These are phyloP conservation scores for Oreohelix idahoensis DNA, from an alignment of 1,140 invertebrate genomes.

Conservation along the genomic window DNA sequence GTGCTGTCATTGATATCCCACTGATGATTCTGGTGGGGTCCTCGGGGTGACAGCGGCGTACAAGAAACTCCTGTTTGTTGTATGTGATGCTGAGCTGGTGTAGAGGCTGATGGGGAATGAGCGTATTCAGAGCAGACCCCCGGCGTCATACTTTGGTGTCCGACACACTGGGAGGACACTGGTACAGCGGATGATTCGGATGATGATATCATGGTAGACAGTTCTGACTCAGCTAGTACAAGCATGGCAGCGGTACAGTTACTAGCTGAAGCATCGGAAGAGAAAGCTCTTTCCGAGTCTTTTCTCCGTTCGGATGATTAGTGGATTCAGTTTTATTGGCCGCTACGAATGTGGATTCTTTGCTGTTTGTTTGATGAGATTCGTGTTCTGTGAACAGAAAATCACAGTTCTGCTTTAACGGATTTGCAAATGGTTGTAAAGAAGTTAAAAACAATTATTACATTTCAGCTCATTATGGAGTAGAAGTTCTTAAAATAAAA, in stretches of 20 bases:
- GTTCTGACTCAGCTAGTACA: constrained; percentile 14
- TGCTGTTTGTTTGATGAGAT: too few species aligned
- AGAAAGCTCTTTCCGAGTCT: too few species aligned
- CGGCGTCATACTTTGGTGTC: constrained; percentile 14
- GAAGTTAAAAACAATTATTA: too few species aligned
- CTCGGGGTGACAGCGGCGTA: neutral
- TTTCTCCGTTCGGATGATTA: too few species aligned
- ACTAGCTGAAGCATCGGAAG: neutral
- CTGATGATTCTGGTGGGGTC: constrained; percentile 47
- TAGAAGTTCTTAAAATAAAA: too few species aligned
- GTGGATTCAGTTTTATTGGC: too few species aligned
- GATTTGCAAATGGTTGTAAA: too few species aligned
- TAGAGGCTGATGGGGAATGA: constrained; percentile 27
- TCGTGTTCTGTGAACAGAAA: too few species aligned
- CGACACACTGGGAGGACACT: neutral
- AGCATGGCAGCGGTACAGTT: neutral
- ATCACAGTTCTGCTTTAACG: too few species aligned
- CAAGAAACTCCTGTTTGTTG: neutral
- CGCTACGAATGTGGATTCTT: too few species aligned
- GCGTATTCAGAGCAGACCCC: neutral
- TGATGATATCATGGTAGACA: constrained; percentile 3
- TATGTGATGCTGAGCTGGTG: constrained; percentile 42
- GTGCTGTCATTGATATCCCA: constrained; percentile 70
- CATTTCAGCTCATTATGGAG: too few species aligned
- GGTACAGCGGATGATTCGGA: constrained; percentile 16